phyloP scores from a whole-genome alignment of 2,113 vertebrate species.

The Mixornis gularis region DNA sequence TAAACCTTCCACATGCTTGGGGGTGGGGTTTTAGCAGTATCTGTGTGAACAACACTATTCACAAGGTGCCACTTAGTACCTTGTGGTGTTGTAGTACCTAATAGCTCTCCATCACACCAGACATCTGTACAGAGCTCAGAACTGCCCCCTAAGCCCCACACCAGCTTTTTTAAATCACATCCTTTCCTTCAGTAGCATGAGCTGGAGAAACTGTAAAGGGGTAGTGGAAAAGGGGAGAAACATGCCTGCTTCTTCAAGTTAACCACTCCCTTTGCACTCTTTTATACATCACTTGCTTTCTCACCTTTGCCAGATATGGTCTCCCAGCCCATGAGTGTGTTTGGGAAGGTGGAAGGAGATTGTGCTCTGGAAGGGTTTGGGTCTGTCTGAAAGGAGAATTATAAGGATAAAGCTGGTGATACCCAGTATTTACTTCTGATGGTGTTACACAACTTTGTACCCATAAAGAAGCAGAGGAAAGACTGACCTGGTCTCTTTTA shows the following conservation, averaged over 20 bases:
- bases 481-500: neutral
- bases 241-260: neutral
- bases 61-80: neutral
- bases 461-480: neutral
- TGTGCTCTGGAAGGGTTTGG: neutral
- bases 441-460: neutral
- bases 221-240: neutral
- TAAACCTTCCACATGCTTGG: neutral
- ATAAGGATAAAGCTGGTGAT: neutral
- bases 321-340: neutral
- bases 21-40: fast-evolving
- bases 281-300: neutral
- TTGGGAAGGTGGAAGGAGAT: neutral
- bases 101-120: neutral
- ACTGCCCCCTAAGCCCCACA: neutral
- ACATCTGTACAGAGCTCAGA: neutral
- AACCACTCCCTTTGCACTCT: neutral
- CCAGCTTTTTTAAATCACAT: neutral
- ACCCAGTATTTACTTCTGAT: neutral
- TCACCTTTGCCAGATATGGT: neutral
- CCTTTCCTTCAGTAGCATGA: neutral
- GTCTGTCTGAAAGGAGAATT: neutral
- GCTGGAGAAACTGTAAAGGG: neutral
- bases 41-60: neutral
- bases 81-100: neutral